Evolutionary conservation across 92 coral and sea anemone genomes (phyloP), one percentile per base, ranked within the genome.

Genomic region (Siderastrea siderea): DNA sequence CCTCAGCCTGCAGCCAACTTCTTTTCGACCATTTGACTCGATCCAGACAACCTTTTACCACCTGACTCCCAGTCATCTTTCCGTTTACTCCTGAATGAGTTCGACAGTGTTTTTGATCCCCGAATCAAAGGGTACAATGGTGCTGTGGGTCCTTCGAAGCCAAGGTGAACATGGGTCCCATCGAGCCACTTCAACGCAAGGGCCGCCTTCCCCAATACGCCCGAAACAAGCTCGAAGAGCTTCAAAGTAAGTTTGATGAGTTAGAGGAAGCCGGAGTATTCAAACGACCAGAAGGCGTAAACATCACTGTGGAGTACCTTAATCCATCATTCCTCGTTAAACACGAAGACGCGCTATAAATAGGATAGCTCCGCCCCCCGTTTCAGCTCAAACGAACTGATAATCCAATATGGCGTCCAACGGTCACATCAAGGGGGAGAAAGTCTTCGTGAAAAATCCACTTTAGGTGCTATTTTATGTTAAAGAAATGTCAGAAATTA

Each of bases 231-330:
- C 63, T 91, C 11, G 83, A 83, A 2, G 82, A 71, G 77, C 90
- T 92, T 58, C 92, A 90, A 43, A 50, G 80, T 11, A 90, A 90
- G 60, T 90, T 85, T 19, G 92, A 88, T 47, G 54, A 82, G 64
- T 66, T 88, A 38, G 92, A 88, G 45, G 47, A 64, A 9, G 47
- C 54, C 6, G 88, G 84, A 1, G 92, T 82, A 4, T 87, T 83
- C 54, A 52, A 67, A 73, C 46, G 76, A 14, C 91, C 94, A 3
- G 91, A 91, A 51, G 81, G 87, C 12, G 80, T 72, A 10, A 80
- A 78, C 75, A 47, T 80, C 17, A 11, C 87, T 38, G 87, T 90
- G 14, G 84, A 89, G 65, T 76, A 76, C 74, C 83, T 84, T 15
- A 67, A 78, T 70, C 85, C 85, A 7, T 85, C 73, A 1, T 89